A percentile compares a stretch with the other conserved stretches of the same genome.
Conservation (phyloP, 2,113 vertebrate species). For the Odocoileus hemionus region DNA sequence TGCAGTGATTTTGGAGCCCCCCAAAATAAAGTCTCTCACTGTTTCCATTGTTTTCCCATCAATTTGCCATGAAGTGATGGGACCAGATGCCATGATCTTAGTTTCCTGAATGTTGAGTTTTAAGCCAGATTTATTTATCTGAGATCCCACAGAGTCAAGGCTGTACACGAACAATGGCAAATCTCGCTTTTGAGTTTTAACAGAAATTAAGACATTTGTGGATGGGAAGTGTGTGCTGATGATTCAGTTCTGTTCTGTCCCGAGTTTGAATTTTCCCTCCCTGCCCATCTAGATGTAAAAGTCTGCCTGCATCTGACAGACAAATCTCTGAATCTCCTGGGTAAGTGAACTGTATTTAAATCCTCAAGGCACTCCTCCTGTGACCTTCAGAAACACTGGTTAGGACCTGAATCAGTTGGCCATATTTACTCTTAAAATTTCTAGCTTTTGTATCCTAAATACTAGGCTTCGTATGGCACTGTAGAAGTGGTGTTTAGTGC, state of each 20-base stretch:
- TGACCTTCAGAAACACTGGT: background rate
- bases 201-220: background rate
- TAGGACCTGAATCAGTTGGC: background rate
- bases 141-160: background rate
- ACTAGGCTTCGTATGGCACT: background rate
- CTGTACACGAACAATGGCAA: background rate
- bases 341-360: background rate
- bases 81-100: background rate
- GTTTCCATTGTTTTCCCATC: background rate
- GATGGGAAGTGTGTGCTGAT: background rate
- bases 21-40: background rate
- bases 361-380: background rate
- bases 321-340: background rate
- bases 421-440: background rate
- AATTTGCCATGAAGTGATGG: background rate
- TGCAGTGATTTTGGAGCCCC: background rate
- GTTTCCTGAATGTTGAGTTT: background rate
- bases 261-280: background rate
- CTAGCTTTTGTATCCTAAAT: background rate
- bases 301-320: background rate
- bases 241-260: background rate
- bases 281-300: background rate
- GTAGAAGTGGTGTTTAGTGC: background rate
- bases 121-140: background rate
- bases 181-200: background rate